A percentile compares a stretch with the other conserved stretches of the same genome.
Evolutionary conservation across 1,140 invertebrate species (phyloP).

Genomic region (Caerostris darwini): DNA sequence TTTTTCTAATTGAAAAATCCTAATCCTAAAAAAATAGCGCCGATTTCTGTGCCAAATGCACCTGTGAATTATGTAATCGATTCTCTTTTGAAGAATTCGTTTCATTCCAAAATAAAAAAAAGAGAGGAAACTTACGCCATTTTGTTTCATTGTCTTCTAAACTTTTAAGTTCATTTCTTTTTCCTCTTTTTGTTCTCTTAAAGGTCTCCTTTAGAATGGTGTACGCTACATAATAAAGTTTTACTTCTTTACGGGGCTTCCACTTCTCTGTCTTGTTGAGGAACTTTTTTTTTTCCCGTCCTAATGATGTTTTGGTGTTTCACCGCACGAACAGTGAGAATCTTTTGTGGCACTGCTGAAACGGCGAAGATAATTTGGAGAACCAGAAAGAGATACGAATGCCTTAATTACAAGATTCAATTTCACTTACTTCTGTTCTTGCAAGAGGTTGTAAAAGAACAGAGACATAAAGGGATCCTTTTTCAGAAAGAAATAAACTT

Average conservation of each 20-base stretch:
- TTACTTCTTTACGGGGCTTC: background rate
- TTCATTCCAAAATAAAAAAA: too few relatives aligned
- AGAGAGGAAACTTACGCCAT: background rate
- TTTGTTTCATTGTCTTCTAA: background rate
- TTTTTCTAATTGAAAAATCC: too few relatives aligned
- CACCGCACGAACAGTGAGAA: conserved; percentile 37
- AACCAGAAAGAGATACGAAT: conserved; percentile 49
- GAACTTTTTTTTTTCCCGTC: background rate
- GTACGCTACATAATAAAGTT: conserved; percentile 23
- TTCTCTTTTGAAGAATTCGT: too few relatives aligned
- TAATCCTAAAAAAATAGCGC: too few relatives aligned
- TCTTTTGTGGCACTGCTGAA: background rate
- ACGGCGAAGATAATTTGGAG: conserved; percentile 52
- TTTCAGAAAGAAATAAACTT: conserved; percentile 34
- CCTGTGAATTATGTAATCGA: too few relatives aligned
- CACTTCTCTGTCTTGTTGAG: background rate
- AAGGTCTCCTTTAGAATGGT: background rate
- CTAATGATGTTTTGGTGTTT: conserved; percentile 47
- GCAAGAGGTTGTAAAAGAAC: background rate
- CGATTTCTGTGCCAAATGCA: too few relatives aligned
- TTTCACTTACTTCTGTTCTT: background rate
- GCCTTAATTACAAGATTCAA: conserved; percentile 54
- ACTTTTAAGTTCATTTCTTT: background rate
- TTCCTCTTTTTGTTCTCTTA: background rate
- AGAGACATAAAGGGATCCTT: background rate